These are phyloP conservation scores for Zaprionus davidi DNA, from an alignment of 1,140 invertebrate genomes.

Conservation along the genomic window DNA sequence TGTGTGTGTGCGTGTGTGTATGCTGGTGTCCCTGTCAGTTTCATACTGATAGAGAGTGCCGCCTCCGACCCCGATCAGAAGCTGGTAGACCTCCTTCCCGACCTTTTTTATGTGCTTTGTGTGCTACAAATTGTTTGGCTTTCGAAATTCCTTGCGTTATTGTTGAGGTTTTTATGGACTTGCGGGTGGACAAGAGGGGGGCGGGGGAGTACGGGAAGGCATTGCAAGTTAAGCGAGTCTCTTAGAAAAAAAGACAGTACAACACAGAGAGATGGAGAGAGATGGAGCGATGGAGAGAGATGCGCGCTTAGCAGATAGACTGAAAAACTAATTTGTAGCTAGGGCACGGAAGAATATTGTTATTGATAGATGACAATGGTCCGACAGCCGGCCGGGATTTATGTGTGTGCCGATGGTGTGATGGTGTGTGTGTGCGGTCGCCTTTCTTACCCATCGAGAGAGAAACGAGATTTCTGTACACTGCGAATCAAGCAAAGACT, in stretches of 20 bases:
- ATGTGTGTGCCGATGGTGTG: constrained; percentile 29
- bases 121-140: constrained; percentile 80
- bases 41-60: constrained; percentile 29
- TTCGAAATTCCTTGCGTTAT: constrained; percentile 73
- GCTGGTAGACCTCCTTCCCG: constrained; percentile 10
- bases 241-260: constrained; percentile 16
- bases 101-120: constrained; percentile 65
- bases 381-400: constrained; percentile 40
- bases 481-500: constrained; percentile 18
- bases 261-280: neutral
- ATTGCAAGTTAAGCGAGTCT: constrained; percentile 22
- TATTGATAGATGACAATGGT: constrained; percentile 70
- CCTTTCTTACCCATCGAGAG: neutral
- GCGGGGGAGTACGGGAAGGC: neutral
- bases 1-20: neutral
- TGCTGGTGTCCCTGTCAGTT: constrained; percentile 30
- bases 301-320: constrained; percentile 62
- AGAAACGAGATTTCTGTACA: constrained; percentile 38
- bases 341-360: constrained; percentile 65
- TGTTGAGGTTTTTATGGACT: constrained; percentile 77
- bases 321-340: constrained; percentile 75
- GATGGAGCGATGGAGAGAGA: constrained; percentile 14
- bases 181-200: constrained; percentile 1
- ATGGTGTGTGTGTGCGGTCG: neutral
- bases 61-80: constrained; percentile 27